phyloP scores from a whole-genome alignment of 2,797 vertebrate genomes.

The Tapera naevia region DNA sequence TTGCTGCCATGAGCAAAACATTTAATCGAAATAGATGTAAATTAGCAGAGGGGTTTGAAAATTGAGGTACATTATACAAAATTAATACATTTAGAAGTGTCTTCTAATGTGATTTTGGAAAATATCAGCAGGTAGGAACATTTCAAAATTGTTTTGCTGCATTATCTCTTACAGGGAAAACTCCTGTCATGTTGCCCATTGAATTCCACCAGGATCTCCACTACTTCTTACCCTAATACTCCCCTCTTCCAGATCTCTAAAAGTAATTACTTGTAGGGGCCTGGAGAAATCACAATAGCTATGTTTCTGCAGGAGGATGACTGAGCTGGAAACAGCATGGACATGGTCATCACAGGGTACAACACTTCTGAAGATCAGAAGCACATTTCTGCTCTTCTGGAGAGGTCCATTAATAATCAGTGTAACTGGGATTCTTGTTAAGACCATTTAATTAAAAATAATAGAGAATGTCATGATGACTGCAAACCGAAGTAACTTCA shows the following conservation, averaged over 20 bases:
- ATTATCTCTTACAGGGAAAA: background rate
- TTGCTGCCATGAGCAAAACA: background rate
- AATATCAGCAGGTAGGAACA: background rate
- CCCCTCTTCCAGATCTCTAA: background rate
- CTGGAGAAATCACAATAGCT: background rate
- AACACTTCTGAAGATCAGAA: background rate
- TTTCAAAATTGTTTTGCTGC: background rate
- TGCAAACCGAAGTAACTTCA: background rate
- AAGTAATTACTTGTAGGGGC: background rate
- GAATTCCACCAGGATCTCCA: background rate
- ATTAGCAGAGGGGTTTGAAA: background rate
- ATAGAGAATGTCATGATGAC: background rate
- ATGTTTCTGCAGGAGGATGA: background rate
- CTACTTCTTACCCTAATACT: background rate
- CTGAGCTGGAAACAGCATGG: background rate
- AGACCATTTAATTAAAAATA: background rate
- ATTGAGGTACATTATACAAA: background rate
- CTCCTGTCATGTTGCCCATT: background rate
- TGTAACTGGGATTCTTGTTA: background rate
- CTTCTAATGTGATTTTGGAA: background rate
- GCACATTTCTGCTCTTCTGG: background rate
- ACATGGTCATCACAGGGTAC: background rate
- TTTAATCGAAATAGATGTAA: slow-evolving; percentile 31
- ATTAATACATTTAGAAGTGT: background rate
- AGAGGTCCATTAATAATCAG: background rate